Conservation (phyloP, 2,113 vertebrate genomes). For the Oreamnos americanus region DNA sequence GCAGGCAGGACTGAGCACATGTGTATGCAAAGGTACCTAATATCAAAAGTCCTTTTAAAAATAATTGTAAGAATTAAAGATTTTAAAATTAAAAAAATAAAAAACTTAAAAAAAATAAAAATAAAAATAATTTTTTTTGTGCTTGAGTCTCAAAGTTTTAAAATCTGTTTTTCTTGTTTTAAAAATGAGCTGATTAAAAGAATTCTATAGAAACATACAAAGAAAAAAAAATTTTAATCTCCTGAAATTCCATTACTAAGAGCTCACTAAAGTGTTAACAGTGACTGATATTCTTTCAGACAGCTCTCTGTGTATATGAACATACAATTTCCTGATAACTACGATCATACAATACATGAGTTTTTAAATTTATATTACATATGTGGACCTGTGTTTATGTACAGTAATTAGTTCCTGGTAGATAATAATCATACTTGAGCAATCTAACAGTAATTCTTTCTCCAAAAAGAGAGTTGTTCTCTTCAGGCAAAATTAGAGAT, state of each 20-base stretch:
- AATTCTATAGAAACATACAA: neutral
- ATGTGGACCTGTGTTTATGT: neutral
- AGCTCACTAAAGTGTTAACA: constrained; percentile 27
- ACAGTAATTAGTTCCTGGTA: constrained; percentile 4
- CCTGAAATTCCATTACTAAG: neutral
- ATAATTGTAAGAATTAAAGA: too few relatives aligned
- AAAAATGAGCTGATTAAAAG: neutral
- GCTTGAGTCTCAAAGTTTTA: neutral
- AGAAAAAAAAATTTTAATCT: neutral
- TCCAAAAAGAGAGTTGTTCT: neutral
- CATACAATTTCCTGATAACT: neutral
- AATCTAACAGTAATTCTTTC: neutral
- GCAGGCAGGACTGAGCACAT: neutral
- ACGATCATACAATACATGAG: neutral
- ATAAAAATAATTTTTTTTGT: constrained; percentile 23
- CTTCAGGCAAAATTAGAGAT: neutral
- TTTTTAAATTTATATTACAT: neutral
- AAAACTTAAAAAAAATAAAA: constrained; percentile 45
- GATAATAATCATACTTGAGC: neutral
- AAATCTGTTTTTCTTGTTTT: neutral
- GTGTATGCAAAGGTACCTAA: neutral
- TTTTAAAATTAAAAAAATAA: too few relatives aligned
- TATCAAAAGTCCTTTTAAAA: constrained; percentile 14
- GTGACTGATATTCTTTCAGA: neutral
- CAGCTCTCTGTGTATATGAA: neutral